Base-by-base conservation (phyloP, 2,888 invertebrate species). In the Heteromurus nitidus region DNA sequence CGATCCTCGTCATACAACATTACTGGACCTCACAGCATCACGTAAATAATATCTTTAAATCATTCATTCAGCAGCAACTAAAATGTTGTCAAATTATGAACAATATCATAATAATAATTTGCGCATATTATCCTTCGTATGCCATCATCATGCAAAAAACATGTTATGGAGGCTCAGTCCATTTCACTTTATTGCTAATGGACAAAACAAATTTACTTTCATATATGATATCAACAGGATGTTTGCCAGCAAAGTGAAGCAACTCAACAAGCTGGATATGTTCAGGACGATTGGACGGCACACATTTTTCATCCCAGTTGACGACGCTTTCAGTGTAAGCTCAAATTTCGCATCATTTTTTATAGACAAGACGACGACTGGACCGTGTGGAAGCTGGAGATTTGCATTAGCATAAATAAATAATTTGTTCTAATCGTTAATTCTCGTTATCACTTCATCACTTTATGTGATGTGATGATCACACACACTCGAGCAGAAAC, bases 231-330 rank as follows among this genome's bases (percentile, higher is more conserved):
- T 80, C 62, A 69, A 62, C 74, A 86, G 86, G 58, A 77, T 62
- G 64, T 86, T 86, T 84, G 85, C 80, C 89, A 95, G 95, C 88
- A 91, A 90, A 85, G 96, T 95, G 89, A 92, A 94, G 70, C 93
- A 94, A 88, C 93, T 94, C 89, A 93, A 95, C 82, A 91, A 92
- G 87, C 91, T 93, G 88, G 92, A 93, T 79, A 92, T 95, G 58
- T 95, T 94, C 89, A 93, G 92, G 88, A 92, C 93, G 36, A 93
- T 94, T 85, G 96, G 95, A 65, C 92, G 93, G 81, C 94, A 94
- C 89, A 97, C 97, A 18, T 97, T 95, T 90, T 95, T 97, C 88
- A 94, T 97, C 87, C 96, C 97, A 7, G 93, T 96, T 55, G 96
- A 96, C 89, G 95, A 95, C 89, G 96, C 95, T 80, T 95, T 96